Percentiles rank a stretch among this genome's conserved stretches.
These are phyloP conservation scores for Bujurquina vittata DNA, from an alignment of 2,113 vertebrate genomes.

Conservation along the genomic window DNA sequence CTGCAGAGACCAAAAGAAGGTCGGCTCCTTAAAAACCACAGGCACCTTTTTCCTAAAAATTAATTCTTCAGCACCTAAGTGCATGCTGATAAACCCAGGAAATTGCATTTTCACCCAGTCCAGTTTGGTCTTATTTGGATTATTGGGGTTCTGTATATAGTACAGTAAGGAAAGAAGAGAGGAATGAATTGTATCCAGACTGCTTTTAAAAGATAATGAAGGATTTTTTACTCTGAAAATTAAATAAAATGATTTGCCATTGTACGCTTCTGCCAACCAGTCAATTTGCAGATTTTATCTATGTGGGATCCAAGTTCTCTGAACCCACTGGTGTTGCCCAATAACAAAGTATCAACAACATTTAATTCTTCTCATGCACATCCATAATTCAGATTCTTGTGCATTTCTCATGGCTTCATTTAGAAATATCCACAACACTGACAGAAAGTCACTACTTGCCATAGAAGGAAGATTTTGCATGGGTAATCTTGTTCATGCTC, in stretches of 20 bases:
- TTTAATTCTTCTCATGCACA: neutral
- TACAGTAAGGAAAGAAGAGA: neutral
- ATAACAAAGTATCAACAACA: neutral
- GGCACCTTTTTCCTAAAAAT: neutral
- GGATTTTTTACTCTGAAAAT: neutral
- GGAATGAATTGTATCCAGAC: neutral
- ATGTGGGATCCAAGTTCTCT: neutral
- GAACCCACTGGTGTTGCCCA: neutral
- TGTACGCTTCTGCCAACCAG: neutral
- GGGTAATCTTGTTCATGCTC: neutral
- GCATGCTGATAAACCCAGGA: conserved; percentile 31
- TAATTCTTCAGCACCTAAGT: neutral
- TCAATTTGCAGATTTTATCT: neutral
- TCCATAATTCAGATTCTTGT: neutral
- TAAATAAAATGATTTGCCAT: neutral
- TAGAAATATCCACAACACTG: neutral
- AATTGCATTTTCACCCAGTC: conserved; percentile 35
- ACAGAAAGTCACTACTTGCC: neutral
- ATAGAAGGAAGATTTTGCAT: neutral
- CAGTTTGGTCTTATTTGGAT: conserved; percentile 14
- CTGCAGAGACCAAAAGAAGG: neutral
- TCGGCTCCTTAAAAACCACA: neutral
- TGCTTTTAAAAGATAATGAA: neutral
- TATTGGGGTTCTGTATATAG: conserved; percentile 9
- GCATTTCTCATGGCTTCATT: neutral